phyloP scores from a whole-genome alignment of 2,888 invertebrate genomes.

The Strigamia crassipes region DNA sequence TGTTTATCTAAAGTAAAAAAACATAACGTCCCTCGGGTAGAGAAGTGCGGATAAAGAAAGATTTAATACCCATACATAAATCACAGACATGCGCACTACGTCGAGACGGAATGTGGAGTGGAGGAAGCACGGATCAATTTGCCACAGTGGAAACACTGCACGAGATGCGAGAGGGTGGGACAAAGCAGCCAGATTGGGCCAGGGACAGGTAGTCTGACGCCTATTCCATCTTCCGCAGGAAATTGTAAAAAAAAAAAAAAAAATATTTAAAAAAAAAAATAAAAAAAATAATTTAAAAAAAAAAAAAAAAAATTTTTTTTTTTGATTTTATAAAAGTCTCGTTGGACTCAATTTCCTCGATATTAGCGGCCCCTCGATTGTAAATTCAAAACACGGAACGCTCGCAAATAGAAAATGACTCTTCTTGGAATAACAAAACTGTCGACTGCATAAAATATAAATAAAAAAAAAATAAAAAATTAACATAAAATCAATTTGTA shows the following conservation, averaged over 20 bases:
- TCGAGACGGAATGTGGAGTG: constrained; percentile 37
- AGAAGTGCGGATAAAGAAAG: constrained; percentile 32
- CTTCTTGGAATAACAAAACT: constrained; percentile 34
- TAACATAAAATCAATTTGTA: background rate
- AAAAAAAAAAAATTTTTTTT: too few species aligned
- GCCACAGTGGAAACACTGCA: constrained; percentile 35
- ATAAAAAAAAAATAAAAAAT: background rate
- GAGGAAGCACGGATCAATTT: constrained; percentile 28
- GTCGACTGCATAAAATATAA: background rate
- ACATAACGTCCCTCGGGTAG: constrained; percentile 31
- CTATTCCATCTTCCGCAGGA: background rate
- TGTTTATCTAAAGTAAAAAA: constrained; percentile 37
- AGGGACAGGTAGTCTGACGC: constrained; percentile 17
- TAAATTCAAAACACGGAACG: background rate
- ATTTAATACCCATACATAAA: constrained; percentile 35
- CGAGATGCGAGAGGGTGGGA: background rate
- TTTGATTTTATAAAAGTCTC: background rate
- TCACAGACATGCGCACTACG: constrained; percentile 37
- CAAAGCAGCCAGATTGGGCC: background rate
- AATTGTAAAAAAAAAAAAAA: background rate
- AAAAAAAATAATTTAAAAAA: too few species aligned
- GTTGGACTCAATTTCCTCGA: constrained; percentile 8
- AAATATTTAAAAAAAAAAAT: too few species aligned
- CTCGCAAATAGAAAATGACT: constrained; percentile 40
- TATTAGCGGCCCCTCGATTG: background rate